Evolutionary conservation across 2,797 vertebrate species (phyloP).

Genomic region (Pseudochirops cupreus): DNA sequence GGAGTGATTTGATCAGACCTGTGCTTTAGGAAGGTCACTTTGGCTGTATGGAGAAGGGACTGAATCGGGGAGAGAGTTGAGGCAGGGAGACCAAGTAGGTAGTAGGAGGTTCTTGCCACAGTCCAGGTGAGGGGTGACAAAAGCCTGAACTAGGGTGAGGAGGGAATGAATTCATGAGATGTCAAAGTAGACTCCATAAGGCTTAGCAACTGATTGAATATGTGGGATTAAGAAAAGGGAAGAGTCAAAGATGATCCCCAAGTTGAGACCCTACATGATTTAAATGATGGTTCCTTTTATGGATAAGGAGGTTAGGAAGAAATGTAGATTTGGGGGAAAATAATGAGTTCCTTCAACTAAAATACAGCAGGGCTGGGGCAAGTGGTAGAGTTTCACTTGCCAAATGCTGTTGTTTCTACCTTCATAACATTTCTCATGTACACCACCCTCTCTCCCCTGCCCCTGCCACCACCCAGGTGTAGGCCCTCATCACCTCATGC

Average conservation of each 20-base stretch:
- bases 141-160: not conserved
- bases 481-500: not conserved
- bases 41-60: not conserved
- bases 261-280: not conserved
- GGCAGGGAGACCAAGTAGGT: not conserved
- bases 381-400: not conserved
- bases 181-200: not conserved
- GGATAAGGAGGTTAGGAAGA: not conserved
- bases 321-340: not conserved
- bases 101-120: not conserved
- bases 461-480: not conserved
- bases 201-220: not conserved
- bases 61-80: not conserved
- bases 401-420: not conserved
- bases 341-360: not conserved
- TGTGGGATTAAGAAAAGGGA: not conserved
- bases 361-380: not conserved
- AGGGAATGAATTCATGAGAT: not conserved
- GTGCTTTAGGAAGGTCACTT: not conserved
- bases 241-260: not conserved
- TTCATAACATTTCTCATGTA: not conserved
- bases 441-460: not conserved
- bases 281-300: not conserved
- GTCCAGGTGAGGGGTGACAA: not conserved
- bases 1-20: not conserved